phyloP scores from a whole-genome alignment of 1,140 invertebrate species.

The Neodiprion pinetum region DNA sequence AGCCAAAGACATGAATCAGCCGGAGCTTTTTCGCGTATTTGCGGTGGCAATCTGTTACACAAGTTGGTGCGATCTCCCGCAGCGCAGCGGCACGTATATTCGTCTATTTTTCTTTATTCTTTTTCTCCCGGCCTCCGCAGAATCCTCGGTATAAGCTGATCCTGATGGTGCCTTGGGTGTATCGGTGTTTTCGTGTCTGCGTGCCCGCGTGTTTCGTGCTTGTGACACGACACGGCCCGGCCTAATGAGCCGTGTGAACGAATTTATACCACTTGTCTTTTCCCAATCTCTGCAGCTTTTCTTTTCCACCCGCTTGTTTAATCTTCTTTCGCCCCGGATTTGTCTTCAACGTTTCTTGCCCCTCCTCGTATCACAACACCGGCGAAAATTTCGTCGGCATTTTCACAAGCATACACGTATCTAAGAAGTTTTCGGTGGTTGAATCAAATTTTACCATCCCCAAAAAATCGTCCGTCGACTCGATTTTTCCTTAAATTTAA shows the following conservation, averaged over 20 bases:
- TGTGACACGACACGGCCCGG: too few species aligned
- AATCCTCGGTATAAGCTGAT: background rate
- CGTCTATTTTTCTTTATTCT: background rate
- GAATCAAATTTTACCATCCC: too few species aligned
- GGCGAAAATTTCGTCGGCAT: too few species aligned
- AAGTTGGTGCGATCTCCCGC: background rate
- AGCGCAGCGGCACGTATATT: background rate
- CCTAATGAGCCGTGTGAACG: background rate
- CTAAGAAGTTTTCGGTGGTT: too few species aligned
- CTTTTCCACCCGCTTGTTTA: background rate
- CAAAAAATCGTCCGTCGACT: too few species aligned
- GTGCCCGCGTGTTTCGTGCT: too few species aligned
- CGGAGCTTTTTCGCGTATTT: background rate
- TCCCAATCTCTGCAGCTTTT: background rate
- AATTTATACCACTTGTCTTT: background rate
- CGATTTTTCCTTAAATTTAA: too few species aligned
- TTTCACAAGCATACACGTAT: too few species aligned
- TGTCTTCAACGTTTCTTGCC: background rate
- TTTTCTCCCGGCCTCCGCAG: background rate
- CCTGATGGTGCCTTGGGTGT: too few species aligned
- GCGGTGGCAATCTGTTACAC: background rate
- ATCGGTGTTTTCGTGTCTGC: too few species aligned
- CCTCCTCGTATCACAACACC: too few species aligned
- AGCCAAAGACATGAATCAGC: background rate
- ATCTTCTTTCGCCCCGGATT: background rate